These are phyloP conservation scores for Amphibalanus amphitrite DNA, from an alignment of 1,140 invertebrate genomes.

Conservation along the genomic window DNA sequence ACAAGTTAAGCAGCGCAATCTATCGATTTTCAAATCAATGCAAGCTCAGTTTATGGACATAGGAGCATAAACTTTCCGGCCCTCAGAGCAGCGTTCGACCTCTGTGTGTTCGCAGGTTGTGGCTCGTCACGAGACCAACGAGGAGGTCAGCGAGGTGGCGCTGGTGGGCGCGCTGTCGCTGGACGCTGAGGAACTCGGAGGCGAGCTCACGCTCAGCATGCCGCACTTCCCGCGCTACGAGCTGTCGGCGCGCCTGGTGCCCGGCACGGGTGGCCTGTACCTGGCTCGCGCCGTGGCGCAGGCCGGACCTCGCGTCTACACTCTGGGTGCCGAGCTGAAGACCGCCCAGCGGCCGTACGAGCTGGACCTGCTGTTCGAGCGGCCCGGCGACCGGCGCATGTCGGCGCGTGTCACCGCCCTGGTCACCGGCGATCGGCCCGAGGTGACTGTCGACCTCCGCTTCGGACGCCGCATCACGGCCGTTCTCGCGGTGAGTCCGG, in stretches of 20 bases:
- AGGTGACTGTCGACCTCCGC: neutral
- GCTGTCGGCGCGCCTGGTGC: neutral
- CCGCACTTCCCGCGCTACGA: neutral
- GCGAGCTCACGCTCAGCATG: neutral
- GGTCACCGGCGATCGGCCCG: neutral
- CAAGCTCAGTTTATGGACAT: too few relatives aligned
- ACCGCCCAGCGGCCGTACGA: neutral
- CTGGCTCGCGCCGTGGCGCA: slow-evolving; percentile 7
- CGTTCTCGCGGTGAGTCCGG: neutral
- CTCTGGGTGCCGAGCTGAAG: neutral
- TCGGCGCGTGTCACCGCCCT: neutral
- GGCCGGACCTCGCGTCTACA: slow-evolving; percentile 19
- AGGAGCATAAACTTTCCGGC: too few relatives aligned
- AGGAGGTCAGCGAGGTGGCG: neutral
- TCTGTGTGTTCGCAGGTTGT: neutral
- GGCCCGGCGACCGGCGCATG: neutral
- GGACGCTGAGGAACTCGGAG: neutral
- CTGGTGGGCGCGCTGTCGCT: neutral
- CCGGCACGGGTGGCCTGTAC: neutral
- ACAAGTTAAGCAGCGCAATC: too few relatives aligned
- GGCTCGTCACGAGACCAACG: neutral
- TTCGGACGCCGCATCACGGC: neutral
- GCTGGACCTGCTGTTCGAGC: neutral
- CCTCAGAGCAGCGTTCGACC: too few relatives aligned
- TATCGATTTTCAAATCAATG: too few relatives aligned